Evolutionary conservation across 2,797 vertebrate genomes (phyloP).

Genomic region (Cyprinella venusta): DNA sequence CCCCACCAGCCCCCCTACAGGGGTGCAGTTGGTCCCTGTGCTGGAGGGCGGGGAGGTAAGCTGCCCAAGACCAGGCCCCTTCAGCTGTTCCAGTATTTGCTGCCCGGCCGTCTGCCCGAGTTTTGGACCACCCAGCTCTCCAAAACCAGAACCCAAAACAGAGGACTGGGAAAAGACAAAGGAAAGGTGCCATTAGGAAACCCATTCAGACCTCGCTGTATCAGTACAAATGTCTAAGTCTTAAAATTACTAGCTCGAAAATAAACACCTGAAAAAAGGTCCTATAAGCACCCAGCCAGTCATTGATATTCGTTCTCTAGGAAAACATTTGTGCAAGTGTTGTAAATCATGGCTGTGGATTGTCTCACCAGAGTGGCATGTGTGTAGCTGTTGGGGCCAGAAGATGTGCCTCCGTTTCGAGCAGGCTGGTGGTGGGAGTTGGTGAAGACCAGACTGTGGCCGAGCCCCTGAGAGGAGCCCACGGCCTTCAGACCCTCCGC

Average conservation of each 20-base stretch:
- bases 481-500: conserved; percentile 78
- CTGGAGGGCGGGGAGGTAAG: conserved; percentile 76
- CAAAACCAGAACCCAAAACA: conserved; percentile 91
- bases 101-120: conserved; percentile 81
- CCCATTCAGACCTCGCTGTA: not conserved
- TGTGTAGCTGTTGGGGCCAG: conserved; percentile 82
- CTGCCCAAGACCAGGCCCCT: conserved; percentile 85
- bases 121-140: conserved; percentile 88
- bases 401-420: conserved; percentile 72
- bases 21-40: conserved; percentile 71
- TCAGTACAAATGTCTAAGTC: not conserved
- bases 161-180: conserved; percentile 79
- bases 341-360: not conserved
- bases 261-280: not conserved
- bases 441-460: conserved; percentile 91
- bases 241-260: not conserved
- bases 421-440: conserved; percentile 91
- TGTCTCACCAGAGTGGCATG: conserved; percentile 89
- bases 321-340: not conserved
- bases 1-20: conserved; percentile 71
- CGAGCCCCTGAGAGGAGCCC: conserved; percentile 81
- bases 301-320: not conserved
- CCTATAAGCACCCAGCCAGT: not conserved
- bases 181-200: not conserved
- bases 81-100: conserved; percentile 91